Percentiles rank a stretch among this genome's conserved stretches.
phyloP scores from a whole-genome alignment of 1,140 invertebrate genomes.

The Ephestia elutella region DNA sequence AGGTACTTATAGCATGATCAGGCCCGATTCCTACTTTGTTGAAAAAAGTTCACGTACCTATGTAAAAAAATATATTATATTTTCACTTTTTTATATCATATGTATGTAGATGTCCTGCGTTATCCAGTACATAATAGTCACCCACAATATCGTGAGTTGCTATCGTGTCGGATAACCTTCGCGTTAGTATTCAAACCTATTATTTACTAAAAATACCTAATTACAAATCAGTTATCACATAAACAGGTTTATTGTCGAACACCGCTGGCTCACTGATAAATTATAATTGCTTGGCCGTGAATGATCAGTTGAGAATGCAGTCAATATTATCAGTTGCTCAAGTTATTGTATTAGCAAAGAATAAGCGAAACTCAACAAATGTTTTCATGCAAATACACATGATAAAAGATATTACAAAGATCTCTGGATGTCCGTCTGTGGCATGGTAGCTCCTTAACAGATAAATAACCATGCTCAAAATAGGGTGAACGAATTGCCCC shows the following conservation, averaged over 20 bases:
- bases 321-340: not conserved
- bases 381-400: no score
- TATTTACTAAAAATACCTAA: slow-evolving; percentile 3
- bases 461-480: no score
- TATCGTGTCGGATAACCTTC: not conserved
- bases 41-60: no score
- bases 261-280: slow-evolving; percentile 2
- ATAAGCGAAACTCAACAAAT: not conserved
- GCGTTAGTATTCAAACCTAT: not conserved
- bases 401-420: no score
- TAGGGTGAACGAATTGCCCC: no score
- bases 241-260: slow-evolving; percentile 1
- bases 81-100: no score
- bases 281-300: slow-evolving; percentile 31
- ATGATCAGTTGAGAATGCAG: slow-evolving; percentile 27
- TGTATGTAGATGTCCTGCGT: not conserved
- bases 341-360: not conserved
- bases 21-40: no score
- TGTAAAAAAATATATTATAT: no score
- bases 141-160: not conserved
- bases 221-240: slow-evolving; percentile 3
- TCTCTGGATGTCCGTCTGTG: no score
- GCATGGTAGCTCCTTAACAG: not conserved
- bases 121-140: not conserved
- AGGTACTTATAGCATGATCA: no score